Percentiles rank a stretch among this genome's conserved stretches.
phyloP scores from a whole-genome alignment of 2,888 invertebrate species.

The Pristionchus exspectatus region DNA sequence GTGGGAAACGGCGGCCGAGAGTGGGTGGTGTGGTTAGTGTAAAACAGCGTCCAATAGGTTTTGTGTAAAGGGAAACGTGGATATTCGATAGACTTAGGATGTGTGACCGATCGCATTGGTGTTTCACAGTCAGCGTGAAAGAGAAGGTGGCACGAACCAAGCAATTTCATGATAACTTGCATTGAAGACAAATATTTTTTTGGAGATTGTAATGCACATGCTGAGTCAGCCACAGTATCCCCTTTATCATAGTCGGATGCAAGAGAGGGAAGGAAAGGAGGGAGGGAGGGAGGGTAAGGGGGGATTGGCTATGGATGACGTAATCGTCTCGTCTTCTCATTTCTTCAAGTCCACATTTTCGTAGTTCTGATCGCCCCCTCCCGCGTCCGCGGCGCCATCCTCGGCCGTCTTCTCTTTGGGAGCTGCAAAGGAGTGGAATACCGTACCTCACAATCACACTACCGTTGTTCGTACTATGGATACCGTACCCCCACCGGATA shows the following conservation, averaged over 20 bases:
- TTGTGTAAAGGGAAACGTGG: too few species aligned
- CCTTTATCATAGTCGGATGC: background rate
- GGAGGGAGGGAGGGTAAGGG: background rate
- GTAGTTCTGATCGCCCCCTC: background rate
- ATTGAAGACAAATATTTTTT: too few species aligned
- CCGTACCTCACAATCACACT: too few species aligned
- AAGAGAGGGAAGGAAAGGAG: too few species aligned
- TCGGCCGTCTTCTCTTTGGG: background rate
- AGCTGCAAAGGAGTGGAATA: background rate
- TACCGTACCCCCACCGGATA: background rate
- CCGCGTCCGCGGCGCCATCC: background rate
- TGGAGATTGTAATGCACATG: too few species aligned
- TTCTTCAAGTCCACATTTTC: constrained; percentile 12
- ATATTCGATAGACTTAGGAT: too few species aligned
- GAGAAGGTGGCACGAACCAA: too few species aligned
- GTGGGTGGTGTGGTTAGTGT: background rate
- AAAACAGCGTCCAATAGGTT: background rate
- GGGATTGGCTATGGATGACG: constrained; percentile 21
- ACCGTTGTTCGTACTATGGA: too few species aligned
- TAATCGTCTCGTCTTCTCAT: background rate
- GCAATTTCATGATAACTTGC: too few species aligned
- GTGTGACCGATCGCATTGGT: too few species aligned
- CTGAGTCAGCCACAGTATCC: background rate
- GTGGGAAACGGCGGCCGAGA: background rate
- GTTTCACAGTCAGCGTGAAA: too few species aligned